A percentile compares a stretch with the other conserved stretches of the same genome.
phyloP scores from a whole-genome alignment of 2,888 invertebrate genomes.

The Eudasyphora cyanicolor region DNA sequence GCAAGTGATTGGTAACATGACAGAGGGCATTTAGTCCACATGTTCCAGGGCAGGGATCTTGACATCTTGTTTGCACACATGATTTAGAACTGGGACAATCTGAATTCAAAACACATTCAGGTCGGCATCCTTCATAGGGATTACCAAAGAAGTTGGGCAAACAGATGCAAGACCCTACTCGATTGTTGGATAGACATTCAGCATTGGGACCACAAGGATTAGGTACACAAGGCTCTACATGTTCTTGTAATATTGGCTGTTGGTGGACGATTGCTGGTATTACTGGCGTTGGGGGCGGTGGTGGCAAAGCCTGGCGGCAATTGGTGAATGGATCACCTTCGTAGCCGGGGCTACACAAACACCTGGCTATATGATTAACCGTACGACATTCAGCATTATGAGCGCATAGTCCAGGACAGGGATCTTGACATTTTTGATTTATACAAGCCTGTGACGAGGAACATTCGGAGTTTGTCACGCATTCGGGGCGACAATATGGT shows the following conservation, averaged over 20 bases:
- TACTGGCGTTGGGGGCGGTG: slow-evolving; percentile 5
- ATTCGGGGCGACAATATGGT: slow-evolving; percentile 88
- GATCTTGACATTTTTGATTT: slow-evolving; percentile 88
- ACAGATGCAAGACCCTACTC: slow-evolving; percentile 87
- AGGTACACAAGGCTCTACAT: slow-evolving; percentile 83
- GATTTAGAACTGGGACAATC: slow-evolving; percentile 88
- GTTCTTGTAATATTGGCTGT: slow-evolving; percentile 69
- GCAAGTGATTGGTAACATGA: slow-evolving; percentile 87
- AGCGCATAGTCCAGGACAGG: slow-evolving; percentile 89
- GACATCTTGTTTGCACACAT: slow-evolving; percentile 88
- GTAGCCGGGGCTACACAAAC: slow-evolving; percentile 84
- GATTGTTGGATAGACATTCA: slow-evolving; percentile 83
- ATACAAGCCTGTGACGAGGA: slow-evolving; percentile 86
- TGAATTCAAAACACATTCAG: slow-evolving; percentile 89
- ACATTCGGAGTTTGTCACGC: slow-evolving; percentile 88
- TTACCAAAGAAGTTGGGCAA: slow-evolving; percentile 84
- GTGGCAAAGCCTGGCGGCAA: slow-evolving; percentile 80
- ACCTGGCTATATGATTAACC: slow-evolving; percentile 87
- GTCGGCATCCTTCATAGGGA: slow-evolving; percentile 86
- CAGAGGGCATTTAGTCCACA: slow-evolving; percentile 88
- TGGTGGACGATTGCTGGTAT: not conserved
- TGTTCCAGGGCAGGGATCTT: slow-evolving; percentile 89
- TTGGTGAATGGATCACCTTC: slow-evolving; percentile 88
- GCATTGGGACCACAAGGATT: slow-evolving; percentile 89
- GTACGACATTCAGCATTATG: slow-evolving; percentile 86